Base-by-base conservation (phyloP, 1,140 invertebrate genomes). In the Sipha flava region DNA sequence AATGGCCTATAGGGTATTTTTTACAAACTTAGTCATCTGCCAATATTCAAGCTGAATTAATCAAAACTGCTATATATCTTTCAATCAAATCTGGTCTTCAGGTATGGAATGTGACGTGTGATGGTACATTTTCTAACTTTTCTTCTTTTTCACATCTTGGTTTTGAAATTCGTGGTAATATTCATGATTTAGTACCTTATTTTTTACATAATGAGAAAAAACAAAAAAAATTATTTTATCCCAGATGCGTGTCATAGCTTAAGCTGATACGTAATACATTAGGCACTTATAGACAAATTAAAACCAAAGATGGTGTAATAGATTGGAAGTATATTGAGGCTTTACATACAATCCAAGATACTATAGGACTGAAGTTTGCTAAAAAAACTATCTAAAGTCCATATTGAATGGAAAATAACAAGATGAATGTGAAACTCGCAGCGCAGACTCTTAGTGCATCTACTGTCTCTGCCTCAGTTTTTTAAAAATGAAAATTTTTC, bases 371-470 rank as follows among this genome's bases (percentile, higher is more conserved):
- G 4, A 68, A 68, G 18, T 68, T 68, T 40, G 64, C 64, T 14
- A n/a, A 68, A 68, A 21, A 68, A 68, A 37, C 26, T 37, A 40
- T 21, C 6, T 37, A 40, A 68, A 68, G 12, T 9, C 18, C 31
- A 68, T n/a, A 68, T 68, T 45, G 64, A 68, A 68, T 37, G 64
- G n/a, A 68, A 45, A 68, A n/a, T 12, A 68, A 68, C 26, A 68
- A 68, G 37, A 68, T 68, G 31, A 68, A 68, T 16, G 31, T 68
- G 10, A 68, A 68, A 68, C 14, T 68, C 18, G 64, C 64, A 21
- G 31, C 40, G n/a, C 64, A 68, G 37, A 40, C 40, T 16, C 18
- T 68, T 18, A 66, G 62, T 34, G 14, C 31, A 21, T 66, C 37
- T 37, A 68, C 40, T 40, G 64, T 31, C 1, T 29, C 34, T 68